These are phyloP conservation scores for Pelecanus crispus DNA, from an alignment of 2,113 vertebrate species.

Conservation along the genomic window DNA sequence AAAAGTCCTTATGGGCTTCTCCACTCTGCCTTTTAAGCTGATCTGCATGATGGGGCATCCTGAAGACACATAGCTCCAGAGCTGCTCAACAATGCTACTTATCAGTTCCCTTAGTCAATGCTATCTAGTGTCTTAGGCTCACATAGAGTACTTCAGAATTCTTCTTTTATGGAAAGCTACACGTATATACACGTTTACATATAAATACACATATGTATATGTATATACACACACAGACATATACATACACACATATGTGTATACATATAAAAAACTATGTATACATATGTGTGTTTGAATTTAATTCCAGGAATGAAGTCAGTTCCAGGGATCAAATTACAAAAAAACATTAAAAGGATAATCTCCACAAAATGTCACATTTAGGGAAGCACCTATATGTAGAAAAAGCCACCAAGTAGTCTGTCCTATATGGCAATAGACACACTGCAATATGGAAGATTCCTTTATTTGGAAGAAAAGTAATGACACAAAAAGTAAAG, in stretches of 20 bases:
- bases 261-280: not conserved
- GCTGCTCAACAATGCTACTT: not conserved
- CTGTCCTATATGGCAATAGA: not conserved
- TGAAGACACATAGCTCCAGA: not conserved
- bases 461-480: not conserved
- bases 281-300: not conserved
- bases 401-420: not conserved
- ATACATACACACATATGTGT: no score
- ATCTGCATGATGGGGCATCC: not conserved
- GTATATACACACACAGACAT: no score
- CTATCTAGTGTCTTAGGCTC: not conserved
- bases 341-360: not conserved
- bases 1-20: not conserved
- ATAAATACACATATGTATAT: no score
- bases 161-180: not conserved
- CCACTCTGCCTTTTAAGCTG: not conserved
- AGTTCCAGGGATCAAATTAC: not conserved
- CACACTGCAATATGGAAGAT: not conserved
- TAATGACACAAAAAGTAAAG: not conserved
- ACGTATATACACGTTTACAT: not conserved
- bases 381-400: not conserved
- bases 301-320: not conserved
- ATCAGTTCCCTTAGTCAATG: not conserved
- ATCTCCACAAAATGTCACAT: not conserved
- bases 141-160: not conserved